Evolutionary conservation across 2,797 vertebrate genomes (phyloP), one percentile per base, ranked within the genome.

Genomic region (Syncerus caffer): DNA sequence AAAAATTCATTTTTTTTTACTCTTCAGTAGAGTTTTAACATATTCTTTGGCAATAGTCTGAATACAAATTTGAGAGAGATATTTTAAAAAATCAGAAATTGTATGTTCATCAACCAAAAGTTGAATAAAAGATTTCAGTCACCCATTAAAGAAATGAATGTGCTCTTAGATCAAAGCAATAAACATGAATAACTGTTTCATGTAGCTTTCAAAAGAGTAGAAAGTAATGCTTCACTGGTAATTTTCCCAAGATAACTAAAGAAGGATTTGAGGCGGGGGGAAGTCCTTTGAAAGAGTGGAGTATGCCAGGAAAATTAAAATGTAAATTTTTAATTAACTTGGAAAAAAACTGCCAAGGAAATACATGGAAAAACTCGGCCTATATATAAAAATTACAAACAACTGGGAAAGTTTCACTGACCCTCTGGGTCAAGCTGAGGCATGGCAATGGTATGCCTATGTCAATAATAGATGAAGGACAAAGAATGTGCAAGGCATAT

Each of bases 111-210:
- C 62, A 95, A 67, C 57, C 42, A 93, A 76, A 50, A 88, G 45
- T 5, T 89, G 47, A 96, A 90, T 80, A 42, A 80, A 93, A 96
- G 64, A 96, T 51, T 95, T 96, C 8, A 47, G 42, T 84, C 85
- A 97, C 42, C 13, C 10, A 53, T 62, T 79, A 47, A 71, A 93
- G 89, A 82, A 87, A 82, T 53, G 57, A 86, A 87, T 45, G 55
- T 88, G 27, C 82, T 95, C 74, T 87, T 85, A 95, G 85, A 96
- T 95, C 42, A 96, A 97, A 96, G 94, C 71, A 95, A 45, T 87
- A 92, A 84, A 89, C 38, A 84, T 42, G 84, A 93, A 76, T 79
- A 62, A 93, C 16, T 71, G 7, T 71, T 93, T 95, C 87, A 95
- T 76, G 85, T 84, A 87, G 53, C 62, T 92, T 96, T 97, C 89